These are phyloP conservation scores for Labeo catla DNA, from an alignment of 2,113 vertebrate genomes.

Conservation along the genomic window DNA sequence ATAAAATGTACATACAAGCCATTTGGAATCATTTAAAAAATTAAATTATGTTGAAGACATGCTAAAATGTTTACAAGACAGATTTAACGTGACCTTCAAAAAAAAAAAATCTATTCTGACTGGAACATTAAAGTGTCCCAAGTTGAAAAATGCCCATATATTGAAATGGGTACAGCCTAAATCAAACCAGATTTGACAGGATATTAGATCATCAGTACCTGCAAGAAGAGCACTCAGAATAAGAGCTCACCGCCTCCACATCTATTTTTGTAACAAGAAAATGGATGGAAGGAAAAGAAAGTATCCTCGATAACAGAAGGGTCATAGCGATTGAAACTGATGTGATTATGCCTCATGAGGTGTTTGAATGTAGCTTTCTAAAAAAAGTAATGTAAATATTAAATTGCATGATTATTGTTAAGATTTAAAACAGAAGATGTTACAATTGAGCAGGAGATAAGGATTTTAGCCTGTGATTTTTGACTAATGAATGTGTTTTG, in stretches of 20 bases:
- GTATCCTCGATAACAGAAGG: neutral
- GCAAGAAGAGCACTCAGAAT: neutral
- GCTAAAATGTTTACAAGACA: neutral
- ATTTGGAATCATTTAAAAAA: neutral
- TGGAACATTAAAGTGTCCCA: neutral
- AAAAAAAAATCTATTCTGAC: neutral
- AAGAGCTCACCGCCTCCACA: neutral
- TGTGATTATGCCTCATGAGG: neutral
- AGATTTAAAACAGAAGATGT: neutral
- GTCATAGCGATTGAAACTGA: neutral
- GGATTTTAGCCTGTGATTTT: neutral
- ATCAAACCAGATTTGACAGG: conserved; percentile 6
- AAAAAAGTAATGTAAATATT: neutral
- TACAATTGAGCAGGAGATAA: neutral
- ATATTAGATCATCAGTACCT: conserved; percentile 22
- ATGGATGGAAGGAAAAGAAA: neutral
- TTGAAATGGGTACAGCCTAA: neutral
- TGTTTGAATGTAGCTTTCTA: neutral
- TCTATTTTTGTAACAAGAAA: conserved; percentile 2
- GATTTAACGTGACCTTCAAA: neutral
- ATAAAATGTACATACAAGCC: neutral
- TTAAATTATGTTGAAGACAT: neutral
- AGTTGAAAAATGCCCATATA: neutral
- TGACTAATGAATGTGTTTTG: neutral
- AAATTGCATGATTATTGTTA: neutral